Percentiles rank a stretch among this genome's conserved stretches.
phyloP scores from a whole-genome alignment of 2,113 vertebrate genomes.

The Haemorhous mexicanus region DNA sequence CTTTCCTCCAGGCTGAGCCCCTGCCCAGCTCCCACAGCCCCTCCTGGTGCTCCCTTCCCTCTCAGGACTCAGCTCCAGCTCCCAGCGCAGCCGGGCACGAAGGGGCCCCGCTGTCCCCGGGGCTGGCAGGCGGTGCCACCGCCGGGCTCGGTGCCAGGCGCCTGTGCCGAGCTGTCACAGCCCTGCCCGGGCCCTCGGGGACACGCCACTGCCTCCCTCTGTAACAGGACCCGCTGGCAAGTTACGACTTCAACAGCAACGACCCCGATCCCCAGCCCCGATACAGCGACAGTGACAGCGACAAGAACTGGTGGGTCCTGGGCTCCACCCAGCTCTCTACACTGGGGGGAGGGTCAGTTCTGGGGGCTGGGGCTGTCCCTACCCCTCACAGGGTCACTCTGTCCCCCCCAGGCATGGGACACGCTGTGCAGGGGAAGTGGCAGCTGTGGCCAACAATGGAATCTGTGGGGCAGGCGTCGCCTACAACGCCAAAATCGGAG shows the following conservation, averaged over 20 bases:
- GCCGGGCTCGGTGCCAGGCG: rapidly evolving
- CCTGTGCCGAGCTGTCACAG: background rate
- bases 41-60: background rate
- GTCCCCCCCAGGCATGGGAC: constrained; percentile 73
- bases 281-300: background rate
- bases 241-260: constrained; percentile 74
- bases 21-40: background rate
- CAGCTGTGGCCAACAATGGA: constrained; percentile 65
- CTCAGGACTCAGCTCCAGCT: background rate
- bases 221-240: constrained; percentile 76
- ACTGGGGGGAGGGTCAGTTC: too few species aligned
- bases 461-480: constrained; percentile 72
- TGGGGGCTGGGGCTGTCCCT: rapidly evolving
- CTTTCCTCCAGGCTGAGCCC: background rate
- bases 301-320: constrained; percentile 76
- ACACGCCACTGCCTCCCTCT: rapidly evolving
- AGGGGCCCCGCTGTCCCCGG: background rate
- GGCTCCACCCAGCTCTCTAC: background rate
- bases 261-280: constrained; percentile 78
- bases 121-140: background rate
- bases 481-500: constrained; percentile 73
- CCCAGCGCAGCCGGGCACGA: rapidly evolving
- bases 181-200: background rate
- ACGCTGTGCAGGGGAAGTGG: constrained; percentile 77
- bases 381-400: background rate